Evolutionary conservation across 2,113 vertebrate species (phyloP).

Genomic region (Heptranchias perlo): DNA sequence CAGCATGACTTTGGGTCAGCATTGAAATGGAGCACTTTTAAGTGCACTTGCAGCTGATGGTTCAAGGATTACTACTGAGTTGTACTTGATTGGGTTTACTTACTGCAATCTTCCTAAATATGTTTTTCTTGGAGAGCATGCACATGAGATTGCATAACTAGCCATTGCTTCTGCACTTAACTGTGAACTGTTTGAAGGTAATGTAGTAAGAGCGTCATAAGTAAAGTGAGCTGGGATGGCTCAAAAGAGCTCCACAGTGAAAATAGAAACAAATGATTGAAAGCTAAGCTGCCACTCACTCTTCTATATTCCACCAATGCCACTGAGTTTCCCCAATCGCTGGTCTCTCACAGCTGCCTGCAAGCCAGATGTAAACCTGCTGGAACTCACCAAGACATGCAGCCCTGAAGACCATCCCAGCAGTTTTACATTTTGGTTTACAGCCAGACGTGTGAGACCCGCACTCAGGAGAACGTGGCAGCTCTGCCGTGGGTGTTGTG

Average conservation of each 20-base stretch:
- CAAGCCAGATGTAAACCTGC: neutral
- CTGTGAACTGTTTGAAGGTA: neutral
- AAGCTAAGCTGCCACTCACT: neutral
- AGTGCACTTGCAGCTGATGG: too few species aligned
- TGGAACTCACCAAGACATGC: neutral
- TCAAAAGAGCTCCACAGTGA: neutral
- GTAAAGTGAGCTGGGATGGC: neutral
- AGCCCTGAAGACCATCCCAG: neutral
- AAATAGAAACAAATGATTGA: neutral
- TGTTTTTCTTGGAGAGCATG: neutral
- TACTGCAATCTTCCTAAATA: neutral
- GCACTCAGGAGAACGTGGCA: neutral
- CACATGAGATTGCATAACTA: neutral
- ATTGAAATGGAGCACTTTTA: neutral
- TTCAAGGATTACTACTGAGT: too few species aligned
- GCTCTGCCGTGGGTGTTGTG: neutral
- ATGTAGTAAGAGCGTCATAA: neutral
- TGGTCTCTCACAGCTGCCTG: neutral
- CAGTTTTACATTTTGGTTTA: neutral
- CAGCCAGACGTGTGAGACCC: neutral
- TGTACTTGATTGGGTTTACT: too few species aligned
- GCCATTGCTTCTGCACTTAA: neutral
- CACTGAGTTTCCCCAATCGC: neutral
- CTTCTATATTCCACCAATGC: neutral
- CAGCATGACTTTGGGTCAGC: neutral